Percentiles rank a stretch among this genome's conserved stretches.
These are phyloP conservation scores for Gavia stellata DNA, from an alignment of 2,113 vertebrate genomes.

Conservation along the genomic window DNA sequence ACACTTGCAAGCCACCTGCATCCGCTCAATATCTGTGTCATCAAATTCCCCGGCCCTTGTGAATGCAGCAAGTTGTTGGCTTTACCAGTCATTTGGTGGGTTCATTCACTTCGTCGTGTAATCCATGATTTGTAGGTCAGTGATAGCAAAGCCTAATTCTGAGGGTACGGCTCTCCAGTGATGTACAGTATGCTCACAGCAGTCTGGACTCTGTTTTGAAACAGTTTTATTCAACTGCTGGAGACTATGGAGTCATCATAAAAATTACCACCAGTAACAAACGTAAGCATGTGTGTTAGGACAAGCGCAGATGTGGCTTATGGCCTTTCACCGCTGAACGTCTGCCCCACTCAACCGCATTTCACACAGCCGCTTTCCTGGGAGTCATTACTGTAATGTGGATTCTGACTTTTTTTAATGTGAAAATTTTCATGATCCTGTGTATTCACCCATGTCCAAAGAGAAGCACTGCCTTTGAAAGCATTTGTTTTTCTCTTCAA, in stretches of 20 bases:
- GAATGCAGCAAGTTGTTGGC: background rate
- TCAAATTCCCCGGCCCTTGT: rapidly evolving
- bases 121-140: background rate
- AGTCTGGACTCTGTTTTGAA: background rate
- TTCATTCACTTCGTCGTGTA: rapidly evolving
- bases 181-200: background rate
- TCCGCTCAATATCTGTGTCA: background rate
- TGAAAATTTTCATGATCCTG: background rate
- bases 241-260: background rate
- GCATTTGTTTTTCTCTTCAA: background rate
- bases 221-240: background rate
- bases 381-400: background rate
- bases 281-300: rapidly evolving
- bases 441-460: background rate
- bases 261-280: background rate
- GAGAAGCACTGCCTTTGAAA: background rate
- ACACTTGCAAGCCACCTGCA: background rate
- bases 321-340: background rate
- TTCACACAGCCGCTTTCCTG: background rate
- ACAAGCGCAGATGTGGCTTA: rapidly evolving
- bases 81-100: background rate
- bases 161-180: rapidly evolving
- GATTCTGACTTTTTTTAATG: background rate
- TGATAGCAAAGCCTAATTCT: background rate
- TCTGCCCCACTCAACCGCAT: background rate